Percentiles rank a stretch among this genome's conserved stretches.
Conservation (phyloP, 1,140 invertebrate genomes). For the Chironomus striatipennis region DNA sequence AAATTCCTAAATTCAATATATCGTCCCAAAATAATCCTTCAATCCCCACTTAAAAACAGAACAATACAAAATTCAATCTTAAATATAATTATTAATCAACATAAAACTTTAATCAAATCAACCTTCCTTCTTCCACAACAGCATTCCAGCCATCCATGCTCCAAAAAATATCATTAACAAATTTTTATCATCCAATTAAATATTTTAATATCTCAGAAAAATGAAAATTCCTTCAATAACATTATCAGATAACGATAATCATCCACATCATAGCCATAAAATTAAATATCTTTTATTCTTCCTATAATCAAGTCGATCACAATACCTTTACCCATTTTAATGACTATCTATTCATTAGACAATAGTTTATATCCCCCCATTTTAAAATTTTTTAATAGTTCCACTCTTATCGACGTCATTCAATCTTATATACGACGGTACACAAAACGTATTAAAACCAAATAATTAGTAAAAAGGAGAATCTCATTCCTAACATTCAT, state of each 20-base stretch:
- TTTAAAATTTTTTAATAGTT: not conserved
- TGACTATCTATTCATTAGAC: conserved; percentile 7
- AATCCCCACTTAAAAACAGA: too few species aligned
- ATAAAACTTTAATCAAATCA: too few species aligned
- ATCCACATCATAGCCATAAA: not conserved
- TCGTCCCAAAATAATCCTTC: too few species aligned
- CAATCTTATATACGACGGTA: not conserved
- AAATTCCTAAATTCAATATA: too few species aligned
- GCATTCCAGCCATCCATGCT: too few species aligned
- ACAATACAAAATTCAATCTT: too few species aligned
- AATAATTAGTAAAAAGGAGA: conserved; percentile 16
- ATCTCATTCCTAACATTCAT: not conserved
- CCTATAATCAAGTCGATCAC: not conserved
- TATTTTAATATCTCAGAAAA: too few species aligned
- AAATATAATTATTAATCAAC: too few species aligned
- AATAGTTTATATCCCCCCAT: not conserved
- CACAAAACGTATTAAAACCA: conserved; percentile 12
- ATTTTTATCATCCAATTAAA: too few species aligned
- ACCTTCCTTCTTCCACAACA: too few species aligned
- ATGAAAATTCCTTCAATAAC: not conserved
- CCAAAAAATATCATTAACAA: too few species aligned
- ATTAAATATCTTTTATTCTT: not conserved
- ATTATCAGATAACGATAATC: conserved; percentile 14
- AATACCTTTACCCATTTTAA: not conserved
- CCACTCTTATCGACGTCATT: conserved; percentile 19